Conservation (phyloP, 2,888 invertebrate species). For the Melanostoma scalare region DNA sequence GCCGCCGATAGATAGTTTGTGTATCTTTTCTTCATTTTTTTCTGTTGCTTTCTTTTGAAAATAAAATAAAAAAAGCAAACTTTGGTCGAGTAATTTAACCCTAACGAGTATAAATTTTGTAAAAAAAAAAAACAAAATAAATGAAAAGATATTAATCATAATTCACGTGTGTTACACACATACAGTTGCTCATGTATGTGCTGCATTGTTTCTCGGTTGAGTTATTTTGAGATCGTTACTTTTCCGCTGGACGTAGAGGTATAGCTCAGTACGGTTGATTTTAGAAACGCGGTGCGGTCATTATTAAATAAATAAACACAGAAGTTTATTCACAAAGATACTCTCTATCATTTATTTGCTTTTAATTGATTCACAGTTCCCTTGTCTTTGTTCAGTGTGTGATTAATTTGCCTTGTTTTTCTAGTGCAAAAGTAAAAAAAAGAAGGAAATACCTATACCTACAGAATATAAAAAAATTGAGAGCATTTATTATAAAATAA, state of each 20-base stretch:
- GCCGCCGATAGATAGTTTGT: slow-evolving; percentile 43
- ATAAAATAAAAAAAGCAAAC: slow-evolving; percentile 19
- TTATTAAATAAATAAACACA: slow-evolving; percentile 17
- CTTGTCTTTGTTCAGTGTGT: no score
- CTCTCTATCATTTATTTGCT: neutral
- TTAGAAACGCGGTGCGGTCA: slow-evolving; percentile 35
- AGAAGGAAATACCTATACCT: neutral
- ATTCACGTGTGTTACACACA: slow-evolving; percentile 59
- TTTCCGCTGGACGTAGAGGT: neutral
- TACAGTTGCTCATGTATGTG: neutral
- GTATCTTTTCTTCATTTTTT: slow-evolving; percentile 48
- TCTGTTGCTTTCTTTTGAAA: slow-evolving; percentile 13
- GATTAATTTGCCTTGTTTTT: neutral
- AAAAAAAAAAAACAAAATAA: neutral
- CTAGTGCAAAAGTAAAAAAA: slow-evolving; percentile 5
- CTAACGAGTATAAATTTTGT: slow-evolving; percentile 16
- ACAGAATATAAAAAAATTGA: slow-evolving; percentile 10
- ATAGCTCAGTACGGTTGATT: slow-evolving; percentile 1
- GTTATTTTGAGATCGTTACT: slow-evolving; percentile 46
- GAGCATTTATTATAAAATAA: slow-evolving; percentile 9
- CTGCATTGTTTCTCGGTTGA: slow-evolving; percentile 55
- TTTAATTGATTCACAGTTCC: slow-evolving; percentile 7
- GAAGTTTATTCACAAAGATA: slow-evolving; percentile 7
- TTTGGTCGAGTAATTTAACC: slow-evolving; percentile 31
- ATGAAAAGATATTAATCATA: slow-evolving; percentile 48